Base-by-base conservation (phyloP, 2,888 invertebrate genomes). In the Aleiodes leptofemur region DNA sequence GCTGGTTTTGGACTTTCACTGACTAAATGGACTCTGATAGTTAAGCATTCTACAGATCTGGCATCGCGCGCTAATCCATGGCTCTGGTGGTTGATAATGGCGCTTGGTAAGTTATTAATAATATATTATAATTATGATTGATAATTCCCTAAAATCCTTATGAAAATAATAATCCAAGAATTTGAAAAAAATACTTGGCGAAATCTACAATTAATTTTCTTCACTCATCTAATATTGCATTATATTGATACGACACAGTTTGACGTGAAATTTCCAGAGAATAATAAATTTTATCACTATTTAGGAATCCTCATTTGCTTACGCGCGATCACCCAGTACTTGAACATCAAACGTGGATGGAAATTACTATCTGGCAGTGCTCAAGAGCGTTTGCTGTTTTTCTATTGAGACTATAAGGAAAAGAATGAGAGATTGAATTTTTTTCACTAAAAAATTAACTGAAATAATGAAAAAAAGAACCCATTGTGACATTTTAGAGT, bases 21-120 rank as follows among this genome's bases (percentile, higher is more conserved):
- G 79, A 96, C 97, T 80, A 98, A 98, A 90, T 98, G 97, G 97
- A 97, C 97, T 48, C 93, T 97, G 83, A 97, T 97, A 85, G 97
- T 97, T 11, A 97, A 97, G 88, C 96, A 96, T 87, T 96, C 96
- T 82, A 96, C 96, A 70, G 96, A 96, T 86, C 91, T 96, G 82
- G 95, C 96, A 74, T 95, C 95, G 9, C 95, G 95, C 86, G 96
- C 96, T 90, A 96, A 96, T 90, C 95, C 95, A 70, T 97, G 96
- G 96, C 91, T 97, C 38, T 96, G 96, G 96, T 96, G 96, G 96
- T 92, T 96, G 56, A 96, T 96, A 82, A 96, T 96, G 95, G 95
- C 96, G 56, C 96, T 97, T 87, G 96, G 96, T 95, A 87, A 92
- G 86, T 55, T 73, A 53, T 70, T 66, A 11, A 69, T 38, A 53